Conservation (phyloP, 1,140 invertebrate genomes). For the Yoshiicerus persimilis region DNA sequence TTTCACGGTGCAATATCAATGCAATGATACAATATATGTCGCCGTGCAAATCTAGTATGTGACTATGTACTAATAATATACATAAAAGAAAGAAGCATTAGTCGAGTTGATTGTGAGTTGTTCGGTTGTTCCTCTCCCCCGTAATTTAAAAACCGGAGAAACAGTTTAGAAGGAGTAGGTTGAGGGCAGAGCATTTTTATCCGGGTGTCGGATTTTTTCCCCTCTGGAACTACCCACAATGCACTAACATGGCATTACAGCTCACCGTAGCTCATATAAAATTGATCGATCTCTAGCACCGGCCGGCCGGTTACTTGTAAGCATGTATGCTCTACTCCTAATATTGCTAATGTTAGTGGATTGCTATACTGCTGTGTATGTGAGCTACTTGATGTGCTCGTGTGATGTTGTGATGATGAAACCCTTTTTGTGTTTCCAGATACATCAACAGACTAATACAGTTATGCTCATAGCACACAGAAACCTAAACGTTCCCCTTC, state of each 20-base stretch:
- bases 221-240: constrained; percentile 19
- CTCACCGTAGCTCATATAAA: neutral
- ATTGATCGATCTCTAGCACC: neutral
- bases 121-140: neutral
- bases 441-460: constrained; percentile 8
- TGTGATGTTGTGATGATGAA: constrained; percentile 19
- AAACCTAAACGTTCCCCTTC: neutral
- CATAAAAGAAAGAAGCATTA: neutral
- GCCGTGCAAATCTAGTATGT: neutral
- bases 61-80: neutral
- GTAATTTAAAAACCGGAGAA: constrained; percentile 18
- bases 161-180: neutral
- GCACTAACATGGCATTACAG: constrained; percentile 1
- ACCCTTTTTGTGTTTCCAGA: constrained; percentile 1
- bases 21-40: neutral
- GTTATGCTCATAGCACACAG: neutral
- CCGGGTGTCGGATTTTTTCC: constrained; percentile 22
- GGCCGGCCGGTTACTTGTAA: neutral
- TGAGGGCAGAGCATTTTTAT: constrained; percentile 28
- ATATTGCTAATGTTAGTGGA: neutral
- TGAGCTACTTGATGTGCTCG: neutral
- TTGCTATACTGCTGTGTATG: neutral
- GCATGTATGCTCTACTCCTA: too few species aligned
- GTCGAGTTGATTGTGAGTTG: neutral
- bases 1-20: neutral